These are phyloP conservation scores for Trichogramma evanescens DNA, from an alignment of 2,888 invertebrate genomes.

Conservation along the genomic window DNA sequence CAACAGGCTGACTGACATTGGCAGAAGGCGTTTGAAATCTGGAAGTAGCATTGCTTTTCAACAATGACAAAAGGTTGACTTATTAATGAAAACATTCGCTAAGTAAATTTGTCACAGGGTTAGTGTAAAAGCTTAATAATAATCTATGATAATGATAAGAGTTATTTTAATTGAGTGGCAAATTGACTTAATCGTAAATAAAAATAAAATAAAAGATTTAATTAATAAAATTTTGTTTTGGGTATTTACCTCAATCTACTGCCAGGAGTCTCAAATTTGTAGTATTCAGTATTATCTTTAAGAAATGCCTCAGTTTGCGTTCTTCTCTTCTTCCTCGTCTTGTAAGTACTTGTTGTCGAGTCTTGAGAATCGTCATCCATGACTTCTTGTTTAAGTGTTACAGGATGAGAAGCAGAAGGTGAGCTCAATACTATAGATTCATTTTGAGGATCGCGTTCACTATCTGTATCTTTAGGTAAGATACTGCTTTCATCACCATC, in stretches of 20 bases:
- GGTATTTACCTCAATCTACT: constrained; percentile 43
- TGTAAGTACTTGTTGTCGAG: constrained; percentile 28
- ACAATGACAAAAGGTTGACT: no score
- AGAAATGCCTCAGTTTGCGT: constrained; percentile 56
- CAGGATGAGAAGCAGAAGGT: constrained; percentile 20
- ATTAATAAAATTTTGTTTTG: background rate
- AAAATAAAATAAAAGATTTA: background rate
- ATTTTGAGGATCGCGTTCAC: constrained; percentile 28
- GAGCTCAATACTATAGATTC: constrained; percentile 26
- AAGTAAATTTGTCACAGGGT: no score
- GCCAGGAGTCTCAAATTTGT: constrained; percentile 50
- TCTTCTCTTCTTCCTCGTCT: constrained; percentile 46
- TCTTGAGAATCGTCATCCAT: constrained; percentile 42
- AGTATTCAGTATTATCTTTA: constrained; percentile 56
- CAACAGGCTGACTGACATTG: constrained; percentile 42
- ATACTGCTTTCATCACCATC: constrained; percentile 48
- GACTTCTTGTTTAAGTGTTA: constrained; percentile 31
- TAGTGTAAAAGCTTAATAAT: background rate
- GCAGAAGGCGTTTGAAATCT: constrained; percentile 45
- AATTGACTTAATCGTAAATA: background rate
- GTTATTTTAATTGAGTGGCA: background rate
- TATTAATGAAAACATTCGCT: no score
- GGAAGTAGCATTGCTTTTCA: background rate
- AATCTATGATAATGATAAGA: background rate
- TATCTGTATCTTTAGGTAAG: constrained; percentile 41